These are phyloP conservation scores for Galago senegalensis DNA, from an alignment of 2,797 vertebrate species.

Conservation along the genomic window DNA sequence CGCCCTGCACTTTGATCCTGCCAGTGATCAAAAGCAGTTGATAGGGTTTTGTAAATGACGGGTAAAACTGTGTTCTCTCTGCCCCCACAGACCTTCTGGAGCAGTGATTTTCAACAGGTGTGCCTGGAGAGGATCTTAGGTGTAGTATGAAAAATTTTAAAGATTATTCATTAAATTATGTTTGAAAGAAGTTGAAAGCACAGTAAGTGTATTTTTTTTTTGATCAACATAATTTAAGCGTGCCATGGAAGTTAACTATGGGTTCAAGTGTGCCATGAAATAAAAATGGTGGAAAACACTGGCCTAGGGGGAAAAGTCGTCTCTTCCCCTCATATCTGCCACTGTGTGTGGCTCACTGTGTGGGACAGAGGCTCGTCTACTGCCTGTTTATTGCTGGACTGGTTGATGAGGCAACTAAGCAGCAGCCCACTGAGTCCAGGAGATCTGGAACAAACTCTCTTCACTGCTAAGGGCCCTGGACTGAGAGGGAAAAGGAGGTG, in stretches of 20 bases:
- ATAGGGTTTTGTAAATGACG: not conserved
- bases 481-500: not conserved
- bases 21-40: not conserved
- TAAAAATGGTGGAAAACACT: no score
- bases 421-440: not conserved
- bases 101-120: no score
- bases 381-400: not conserved
- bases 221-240: no score
- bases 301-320: not conserved
- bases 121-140: no score
- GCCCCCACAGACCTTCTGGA: not conserved
- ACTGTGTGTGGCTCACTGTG: rapidly evolving
- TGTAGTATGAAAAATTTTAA: no score
- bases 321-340: not conserved
- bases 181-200: no score
- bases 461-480: not conserved
- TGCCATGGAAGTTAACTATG: no score
- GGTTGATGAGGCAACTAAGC: not conserved
- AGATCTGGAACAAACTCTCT: not conserved
- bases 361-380: not conserved
- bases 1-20: not conserved
- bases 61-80: not conserved
- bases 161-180: no score
- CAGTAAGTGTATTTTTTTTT: no score
- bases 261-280: no score